These are phyloP conservation scores for Cartodere bifasciata DNA, from an alignment of 2,888 invertebrate genomes.

Conservation along the genomic window DNA sequence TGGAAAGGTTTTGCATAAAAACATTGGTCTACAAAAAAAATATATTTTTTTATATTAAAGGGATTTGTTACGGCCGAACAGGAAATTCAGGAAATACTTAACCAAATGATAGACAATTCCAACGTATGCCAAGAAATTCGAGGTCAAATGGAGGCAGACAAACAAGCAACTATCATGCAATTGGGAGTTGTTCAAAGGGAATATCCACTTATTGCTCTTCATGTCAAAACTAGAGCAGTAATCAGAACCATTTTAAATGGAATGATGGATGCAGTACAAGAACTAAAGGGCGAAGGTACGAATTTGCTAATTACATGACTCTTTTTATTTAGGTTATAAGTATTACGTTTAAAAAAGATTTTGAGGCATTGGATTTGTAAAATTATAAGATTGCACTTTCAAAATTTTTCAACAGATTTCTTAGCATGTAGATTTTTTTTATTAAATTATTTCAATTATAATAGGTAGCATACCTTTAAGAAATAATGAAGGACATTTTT, in stretches of 20 bases:
- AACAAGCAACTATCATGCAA: neutral
- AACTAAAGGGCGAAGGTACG: constrained; percentile 5
- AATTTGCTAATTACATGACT: no score
- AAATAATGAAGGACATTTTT: no score
- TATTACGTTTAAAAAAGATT: no score
- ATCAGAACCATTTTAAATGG: constrained; percentile 5
- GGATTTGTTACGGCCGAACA: constrained; percentile 5
- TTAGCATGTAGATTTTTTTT: no score
- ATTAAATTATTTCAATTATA: no score
- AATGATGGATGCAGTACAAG: constrained; percentile 5
- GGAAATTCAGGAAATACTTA: constrained; percentile 2
- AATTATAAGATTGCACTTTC: no score
- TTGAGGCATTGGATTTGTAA: no score
- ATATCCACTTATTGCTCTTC: constrained; percentile 3
- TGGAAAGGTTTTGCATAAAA: constrained; percentile 1
- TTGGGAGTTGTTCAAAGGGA: constrained; percentile 6
- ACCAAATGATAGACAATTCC: neutral
- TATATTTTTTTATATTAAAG: neutral
- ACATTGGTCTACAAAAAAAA: neutral
- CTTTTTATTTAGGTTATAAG: no score
- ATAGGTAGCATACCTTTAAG: no score
- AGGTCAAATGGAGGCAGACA: neutral
- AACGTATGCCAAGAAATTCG: constrained; percentile 5
- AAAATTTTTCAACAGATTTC: no score
- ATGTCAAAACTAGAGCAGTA: constrained; percentile 6